Percentiles rank a stretch among this genome's conserved stretches.
These are phyloP conservation scores for Rhabdophis nuchalis DNA, from an alignment of 2,797 vertebrate genomes.

Conservation along the genomic window DNA sequence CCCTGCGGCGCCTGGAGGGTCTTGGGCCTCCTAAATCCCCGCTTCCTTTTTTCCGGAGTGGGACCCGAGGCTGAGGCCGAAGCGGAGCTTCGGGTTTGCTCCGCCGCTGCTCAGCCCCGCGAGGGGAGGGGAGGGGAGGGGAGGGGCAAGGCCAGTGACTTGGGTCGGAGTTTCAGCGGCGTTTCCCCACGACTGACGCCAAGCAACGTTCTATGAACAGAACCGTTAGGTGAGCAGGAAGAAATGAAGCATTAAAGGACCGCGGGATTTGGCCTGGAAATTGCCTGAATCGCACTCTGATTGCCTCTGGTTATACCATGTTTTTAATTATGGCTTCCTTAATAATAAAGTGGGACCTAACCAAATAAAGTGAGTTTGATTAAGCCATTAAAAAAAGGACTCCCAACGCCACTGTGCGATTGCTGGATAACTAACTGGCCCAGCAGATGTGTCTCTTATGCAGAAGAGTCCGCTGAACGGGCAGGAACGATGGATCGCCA, in stretches of 20 bases:
- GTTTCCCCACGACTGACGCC: background rate
- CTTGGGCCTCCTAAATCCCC: too few relatives aligned
- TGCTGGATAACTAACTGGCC: background rate
- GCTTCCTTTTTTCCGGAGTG: background rate
- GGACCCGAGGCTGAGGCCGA: background rate
- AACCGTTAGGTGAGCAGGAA: background rate
- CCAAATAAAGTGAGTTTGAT: background rate
- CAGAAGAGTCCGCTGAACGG: background rate
- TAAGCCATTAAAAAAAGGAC: background rate
- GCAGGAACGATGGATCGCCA: background rate
- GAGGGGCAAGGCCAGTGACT: background rate
- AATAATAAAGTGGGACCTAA: background rate
- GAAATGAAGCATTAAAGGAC: background rate
- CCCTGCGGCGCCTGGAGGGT: too few relatives aligned
- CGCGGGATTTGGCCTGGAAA: background rate
- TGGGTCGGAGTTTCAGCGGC: background rate
- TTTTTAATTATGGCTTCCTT: background rate
- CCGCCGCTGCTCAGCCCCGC: too few relatives aligned
- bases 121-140: too few relatives aligned
- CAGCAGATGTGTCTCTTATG: background rate
- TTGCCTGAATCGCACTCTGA: background rate
- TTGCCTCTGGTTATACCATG: background rate
- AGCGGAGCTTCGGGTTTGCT: background rate
- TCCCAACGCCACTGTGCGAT: accelerated
- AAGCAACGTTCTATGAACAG: background rate